Conservation (phyloP, 2,888 invertebrate genomes). For the Matsumyia berberina region DNA sequence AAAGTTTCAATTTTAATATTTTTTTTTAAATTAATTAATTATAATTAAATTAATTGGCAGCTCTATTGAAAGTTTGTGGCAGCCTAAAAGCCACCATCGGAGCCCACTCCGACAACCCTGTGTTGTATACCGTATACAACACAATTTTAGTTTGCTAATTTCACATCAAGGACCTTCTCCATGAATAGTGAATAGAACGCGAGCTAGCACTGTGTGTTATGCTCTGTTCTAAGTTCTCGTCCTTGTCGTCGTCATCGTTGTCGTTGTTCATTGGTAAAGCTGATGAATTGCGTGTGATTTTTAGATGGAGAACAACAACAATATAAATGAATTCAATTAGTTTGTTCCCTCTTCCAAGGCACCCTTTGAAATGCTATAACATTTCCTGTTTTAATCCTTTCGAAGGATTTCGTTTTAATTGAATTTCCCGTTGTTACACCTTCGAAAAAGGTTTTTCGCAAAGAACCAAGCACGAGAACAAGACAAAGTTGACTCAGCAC, state of each 20-base stretch:
- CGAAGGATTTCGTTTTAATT: slow-evolving; percentile 70
- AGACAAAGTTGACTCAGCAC: slow-evolving; percentile 48
- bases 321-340: slow-evolving; percentile 55
- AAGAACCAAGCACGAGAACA: slow-evolving; percentile 9
- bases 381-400: slow-evolving; percentile 68
- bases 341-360: slow-evolving; percentile 12
- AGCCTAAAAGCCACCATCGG: slow-evolving; percentile 40
- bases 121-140: neutral
- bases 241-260: neutral
- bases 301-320: slow-evolving; percentile 34
- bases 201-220: neutral
- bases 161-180: slow-evolving; percentile 12
- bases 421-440: slow-evolving; percentile 63
- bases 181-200: neutral
- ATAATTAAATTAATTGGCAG: slow-evolving; percentile 57
- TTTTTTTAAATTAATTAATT: slow-evolving; percentile 58
- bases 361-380: slow-evolving; percentile 58
- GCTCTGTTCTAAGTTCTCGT: neutral
- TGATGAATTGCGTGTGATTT: slow-evolving; percentile 57
- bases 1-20: slow-evolving; percentile 48
- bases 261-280: slow-evolving; percentile 4
- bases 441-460: slow-evolving; percentile 4
- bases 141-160: slow-evolving; percentile 33
- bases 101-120: neutral
- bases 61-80: slow-evolving; percentile 44